Evolutionary conservation across 2,888 invertebrate species (phyloP).

Genomic region (Drosophila austrosaltans): DNA sequence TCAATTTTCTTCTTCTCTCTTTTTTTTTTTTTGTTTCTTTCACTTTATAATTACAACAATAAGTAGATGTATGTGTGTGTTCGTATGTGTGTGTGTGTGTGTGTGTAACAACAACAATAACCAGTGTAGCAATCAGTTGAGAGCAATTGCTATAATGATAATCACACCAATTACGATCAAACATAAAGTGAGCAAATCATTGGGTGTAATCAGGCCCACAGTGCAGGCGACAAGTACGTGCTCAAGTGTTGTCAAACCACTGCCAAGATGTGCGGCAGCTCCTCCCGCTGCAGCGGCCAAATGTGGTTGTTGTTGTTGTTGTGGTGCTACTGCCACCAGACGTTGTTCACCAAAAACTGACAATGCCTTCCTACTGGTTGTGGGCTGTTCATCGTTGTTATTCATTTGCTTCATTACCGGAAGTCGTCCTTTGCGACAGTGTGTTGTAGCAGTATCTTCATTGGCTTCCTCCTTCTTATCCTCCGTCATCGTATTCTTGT

Average conservation of each 20-base stretch:
- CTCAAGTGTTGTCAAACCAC: slow-evolving; percentile 83
- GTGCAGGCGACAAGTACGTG: slow-evolving; percentile 90
- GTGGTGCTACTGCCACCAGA: slow-evolving; percentile 31
- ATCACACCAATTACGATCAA: slow-evolving; percentile 90
- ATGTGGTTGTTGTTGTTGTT: slow-evolving; percentile 7
- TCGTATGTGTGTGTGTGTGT: background rate
- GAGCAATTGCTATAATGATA: slow-evolving; percentile 86
- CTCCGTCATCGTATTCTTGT: too few species aligned
- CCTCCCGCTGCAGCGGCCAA: slow-evolving; percentile 23
- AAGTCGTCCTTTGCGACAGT: slow-evolving; percentile 55
- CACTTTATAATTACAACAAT: slow-evolving; percentile 49
- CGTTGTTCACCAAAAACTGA: slow-evolving; percentile 80
- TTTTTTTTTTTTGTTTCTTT: slow-evolving; percentile 26
- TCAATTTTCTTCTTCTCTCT: slow-evolving; percentile 35
- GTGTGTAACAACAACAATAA: slow-evolving; percentile 21
- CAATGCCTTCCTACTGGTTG: slow-evolving; percentile 68
- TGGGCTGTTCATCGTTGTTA: slow-evolving; percentile 60
- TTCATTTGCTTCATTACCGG: slow-evolving; percentile 37
- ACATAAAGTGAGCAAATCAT: slow-evolving; percentile 90
- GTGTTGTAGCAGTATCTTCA: slow-evolving; percentile 39
- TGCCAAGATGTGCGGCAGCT: slow-evolving; percentile 52
- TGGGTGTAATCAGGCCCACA: slow-evolving; percentile 88
- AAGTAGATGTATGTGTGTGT: slow-evolving; percentile 3
- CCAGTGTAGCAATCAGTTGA: slow-evolving; percentile 79
- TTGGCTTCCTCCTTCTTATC: slow-evolving; percentile 10